Conservation (phyloP, 2,888 invertebrate genomes). For the Myopa testacea region DNA sequence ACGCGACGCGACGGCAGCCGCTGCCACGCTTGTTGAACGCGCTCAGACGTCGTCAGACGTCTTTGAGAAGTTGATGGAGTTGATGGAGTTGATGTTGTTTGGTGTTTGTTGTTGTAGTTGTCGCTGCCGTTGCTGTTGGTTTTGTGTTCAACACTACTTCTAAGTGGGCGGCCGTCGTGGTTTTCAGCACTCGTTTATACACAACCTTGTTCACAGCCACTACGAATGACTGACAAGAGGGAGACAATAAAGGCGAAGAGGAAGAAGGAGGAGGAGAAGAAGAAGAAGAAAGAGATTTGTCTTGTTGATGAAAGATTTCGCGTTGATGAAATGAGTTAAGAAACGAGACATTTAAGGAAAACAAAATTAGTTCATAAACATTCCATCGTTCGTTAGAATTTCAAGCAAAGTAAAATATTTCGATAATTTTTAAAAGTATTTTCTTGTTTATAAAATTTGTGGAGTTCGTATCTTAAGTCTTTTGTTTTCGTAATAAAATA, state of each 20-base stretch:
- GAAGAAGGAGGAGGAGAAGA: not conserved
- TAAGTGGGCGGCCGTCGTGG: conserved; percentile 6
- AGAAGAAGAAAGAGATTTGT: not conserved
- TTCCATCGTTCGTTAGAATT: too few relatives aligned
- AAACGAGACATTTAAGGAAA: too few relatives aligned
- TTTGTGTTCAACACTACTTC: not conserved
- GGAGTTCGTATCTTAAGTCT: too few relatives aligned
- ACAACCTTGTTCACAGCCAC: not conserved
- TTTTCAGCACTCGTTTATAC: not conserved
- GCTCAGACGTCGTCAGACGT: conserved; percentile 5
- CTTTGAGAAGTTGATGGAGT: conserved; percentile 3
- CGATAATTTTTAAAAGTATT: too few relatives aligned
- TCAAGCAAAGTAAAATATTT: too few relatives aligned
- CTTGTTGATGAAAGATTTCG: conserved; percentile 7
- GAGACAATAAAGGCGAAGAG: not conserved
- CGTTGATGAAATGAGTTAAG: too few relatives aligned
- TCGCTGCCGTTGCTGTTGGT: not conserved
- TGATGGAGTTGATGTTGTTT: not conserved
- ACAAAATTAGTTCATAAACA: too few relatives aligned
- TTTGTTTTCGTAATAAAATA: too few relatives aligned
- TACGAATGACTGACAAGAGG: too few relatives aligned
- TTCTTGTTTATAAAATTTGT: too few relatives aligned
- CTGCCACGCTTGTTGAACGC: conserved; percentile 2
- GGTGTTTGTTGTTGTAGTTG: not conserved
- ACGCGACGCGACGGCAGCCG: conserved; percentile 14